A percentile compares a stretch with the other conserved stretches of the same genome.
These are phyloP conservation scores for Callyntrura sp. DNA, from an alignment of 2,888 invertebrate genomes.

Conservation along the genomic window DNA sequence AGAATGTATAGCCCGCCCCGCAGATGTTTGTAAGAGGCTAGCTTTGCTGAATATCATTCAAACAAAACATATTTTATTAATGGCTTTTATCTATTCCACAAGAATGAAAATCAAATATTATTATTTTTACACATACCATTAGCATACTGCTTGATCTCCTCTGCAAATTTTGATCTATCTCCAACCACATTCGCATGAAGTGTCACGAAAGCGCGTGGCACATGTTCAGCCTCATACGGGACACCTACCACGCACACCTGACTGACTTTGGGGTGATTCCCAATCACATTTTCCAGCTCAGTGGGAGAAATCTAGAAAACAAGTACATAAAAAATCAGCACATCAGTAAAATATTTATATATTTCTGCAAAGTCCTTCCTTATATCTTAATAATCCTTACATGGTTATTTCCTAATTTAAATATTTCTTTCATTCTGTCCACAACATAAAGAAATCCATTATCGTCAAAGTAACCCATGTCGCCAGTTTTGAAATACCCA, in stretches of 20 bases:
- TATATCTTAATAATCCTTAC: too few species aligned
- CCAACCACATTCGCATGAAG: conserved; percentile 10
- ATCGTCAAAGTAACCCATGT: too few species aligned
- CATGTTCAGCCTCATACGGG: conserved; percentile 70
- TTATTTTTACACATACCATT: too few species aligned
- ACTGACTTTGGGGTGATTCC: conserved; percentile 77
- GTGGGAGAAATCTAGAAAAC: conserved; percentile 80
- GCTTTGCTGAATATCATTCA: conserved; percentile 53
- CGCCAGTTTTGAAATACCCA: too few species aligned
- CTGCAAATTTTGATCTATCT: not conserved
- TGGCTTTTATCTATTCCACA: too few species aligned
- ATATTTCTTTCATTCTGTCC: conserved; percentile 81
- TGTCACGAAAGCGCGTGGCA: conserved; percentile 81
- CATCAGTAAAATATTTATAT: not conserved
- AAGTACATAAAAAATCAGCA: too few species aligned
- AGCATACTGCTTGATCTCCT: too few species aligned
- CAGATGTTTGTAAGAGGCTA: conserved; percentile 68
- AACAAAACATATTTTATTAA: too few species aligned
- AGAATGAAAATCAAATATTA: too few species aligned
- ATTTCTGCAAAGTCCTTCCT: too few species aligned
- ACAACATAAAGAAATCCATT: conserved; percentile 80
- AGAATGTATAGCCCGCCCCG: conserved; percentile 66
- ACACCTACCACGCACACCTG: conserved; percentile 80
- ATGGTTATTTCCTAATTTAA: conserved; percentile 80
- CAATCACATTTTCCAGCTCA: conserved; percentile 81